Percentiles rank a stretch among this genome's conserved stretches.
Conservation (phyloP, 2,888 invertebrate species). For the Cinara cedri region DNA sequence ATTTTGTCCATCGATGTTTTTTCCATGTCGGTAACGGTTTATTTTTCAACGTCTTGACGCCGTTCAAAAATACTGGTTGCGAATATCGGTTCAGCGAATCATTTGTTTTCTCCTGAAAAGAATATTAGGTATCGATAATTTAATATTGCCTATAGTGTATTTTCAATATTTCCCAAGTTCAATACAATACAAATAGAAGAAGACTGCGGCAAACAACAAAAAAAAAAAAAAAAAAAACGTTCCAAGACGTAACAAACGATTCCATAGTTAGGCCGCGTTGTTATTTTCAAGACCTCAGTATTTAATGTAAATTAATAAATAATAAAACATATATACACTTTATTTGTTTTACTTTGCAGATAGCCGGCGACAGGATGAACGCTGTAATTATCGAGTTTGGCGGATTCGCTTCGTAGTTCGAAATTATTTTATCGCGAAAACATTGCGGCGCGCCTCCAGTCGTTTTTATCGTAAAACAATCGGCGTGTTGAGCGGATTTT, state of each 20-base stretch:
- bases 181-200: no score
- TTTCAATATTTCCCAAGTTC: neutral
- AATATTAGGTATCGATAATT: neutral
- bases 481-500: neutral
- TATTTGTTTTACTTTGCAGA: slow-evolving; percentile 14
- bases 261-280: no score
- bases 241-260: no score
- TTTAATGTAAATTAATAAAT: no score
- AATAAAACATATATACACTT: no score
- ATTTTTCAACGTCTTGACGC: slow-evolving; percentile 4
- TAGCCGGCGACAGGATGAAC: neutral
- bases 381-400: slow-evolving; percentile 24
- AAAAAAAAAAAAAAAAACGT: no score
- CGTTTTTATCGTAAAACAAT: slow-evolving; percentile 15
- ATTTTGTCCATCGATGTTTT: slow-evolving; percentile 32
- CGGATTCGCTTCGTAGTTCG: neutral
- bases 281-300: no score
- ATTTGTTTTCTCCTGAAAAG: neutral
- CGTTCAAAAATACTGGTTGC: slow-evolving; percentile 41
- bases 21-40: slow-evolving; percentile 35
- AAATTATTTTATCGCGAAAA: neutral
- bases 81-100: neutral
- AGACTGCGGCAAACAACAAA: no score
- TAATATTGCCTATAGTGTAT: neutral
- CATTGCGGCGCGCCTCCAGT: neutral